Base-by-base conservation (phyloP, 2,797 vertebrate species). In the Onychomys leucogaster region DNA sequence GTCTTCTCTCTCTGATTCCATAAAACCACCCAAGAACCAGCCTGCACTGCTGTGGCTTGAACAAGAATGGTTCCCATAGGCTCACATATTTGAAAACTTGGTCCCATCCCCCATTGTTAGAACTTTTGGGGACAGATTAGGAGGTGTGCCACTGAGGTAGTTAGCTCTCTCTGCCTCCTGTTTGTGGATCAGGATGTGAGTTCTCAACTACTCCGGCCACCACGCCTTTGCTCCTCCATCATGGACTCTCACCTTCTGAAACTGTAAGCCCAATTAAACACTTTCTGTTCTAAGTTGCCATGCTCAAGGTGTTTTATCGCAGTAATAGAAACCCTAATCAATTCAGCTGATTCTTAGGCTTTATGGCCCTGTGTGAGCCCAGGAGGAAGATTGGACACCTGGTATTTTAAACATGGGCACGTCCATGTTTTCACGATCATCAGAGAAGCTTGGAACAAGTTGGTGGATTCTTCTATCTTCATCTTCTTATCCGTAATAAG, bases 11-110 rank as follows among this genome's bases (percentile, higher is more conserved):
- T 52, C 19, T 37, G 5, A 75, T 34, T 82, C 85, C 59, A 85
- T 46, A 85, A 80, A 81, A 37, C 41, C 96, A 88, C 65, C 77
- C 19, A 87, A 83, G 52, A 81, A 93, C 87, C 11, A 21, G 49
- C 6, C 11, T 37, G 5, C 14, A 29, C 78, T 52, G 25, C 17
- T 63, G 37, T 34, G 29, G 19, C 49, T 34, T 49, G 5, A n/a
- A 25, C 2, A 43, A 67, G 61, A n/a, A 49, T n/a, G 43, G 29
- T 6, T n/a, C 43, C 11, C 61, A 67, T 14, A 77, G 27, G 3
- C 75, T 77, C 75, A 16, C 27, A 3, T 46, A 46, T 6, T 46
- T 65, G 41, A 67, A 85, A 67, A 85, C 43, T 67, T 67, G 32
- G 32, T 85, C 34, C 11, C 19, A 19, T 85, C 34, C 11, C 19